Evolutionary conservation across 2,888 invertebrate species (phyloP).

Genomic region (Linnaemya tessellans): DNA sequence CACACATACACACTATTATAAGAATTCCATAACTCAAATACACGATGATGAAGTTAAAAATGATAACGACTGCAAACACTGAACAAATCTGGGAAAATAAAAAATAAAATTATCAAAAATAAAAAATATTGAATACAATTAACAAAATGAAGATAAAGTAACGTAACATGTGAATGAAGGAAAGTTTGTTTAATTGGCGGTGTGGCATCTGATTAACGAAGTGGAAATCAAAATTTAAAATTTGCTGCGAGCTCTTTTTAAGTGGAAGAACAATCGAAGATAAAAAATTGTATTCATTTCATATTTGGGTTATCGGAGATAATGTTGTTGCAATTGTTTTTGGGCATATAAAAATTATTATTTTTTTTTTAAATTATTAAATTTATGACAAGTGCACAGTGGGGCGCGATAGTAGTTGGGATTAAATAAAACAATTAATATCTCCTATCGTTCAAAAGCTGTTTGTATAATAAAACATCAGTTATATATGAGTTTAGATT

Average conservation of each 20-base stretch:
- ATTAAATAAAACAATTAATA: too few species aligned
- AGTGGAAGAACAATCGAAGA: not conserved
- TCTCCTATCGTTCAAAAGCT: too few species aligned
- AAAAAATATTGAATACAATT: not conserved
- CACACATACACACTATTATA: not conserved
- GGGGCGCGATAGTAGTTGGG: not conserved
- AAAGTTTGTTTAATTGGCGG: not conserved
- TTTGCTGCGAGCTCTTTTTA: not conserved
- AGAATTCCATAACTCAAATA: not conserved
- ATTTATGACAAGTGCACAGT: not conserved
- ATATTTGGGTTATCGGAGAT: not conserved
- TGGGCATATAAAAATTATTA: not conserved
- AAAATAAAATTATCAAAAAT: too few species aligned
- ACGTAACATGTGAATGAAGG: conserved; percentile 4
- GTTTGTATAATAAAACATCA: too few species aligned
- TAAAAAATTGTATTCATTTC: not conserved
- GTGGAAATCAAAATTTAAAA: conserved; percentile 5
- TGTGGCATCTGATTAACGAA: conserved; percentile 1
- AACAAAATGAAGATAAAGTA: conserved; percentile 1
- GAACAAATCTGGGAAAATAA: not conserved
- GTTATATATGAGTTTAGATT: too few species aligned
- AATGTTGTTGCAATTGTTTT: not conserved
- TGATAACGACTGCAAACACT: not conserved
- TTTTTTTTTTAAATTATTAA: not conserved
- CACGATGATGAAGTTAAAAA: conserved; percentile 1